These are phyloP conservation scores for Chelonia mydas DNA, from an alignment of 2,797 vertebrate genomes.

Conservation along the genomic window DNA sequence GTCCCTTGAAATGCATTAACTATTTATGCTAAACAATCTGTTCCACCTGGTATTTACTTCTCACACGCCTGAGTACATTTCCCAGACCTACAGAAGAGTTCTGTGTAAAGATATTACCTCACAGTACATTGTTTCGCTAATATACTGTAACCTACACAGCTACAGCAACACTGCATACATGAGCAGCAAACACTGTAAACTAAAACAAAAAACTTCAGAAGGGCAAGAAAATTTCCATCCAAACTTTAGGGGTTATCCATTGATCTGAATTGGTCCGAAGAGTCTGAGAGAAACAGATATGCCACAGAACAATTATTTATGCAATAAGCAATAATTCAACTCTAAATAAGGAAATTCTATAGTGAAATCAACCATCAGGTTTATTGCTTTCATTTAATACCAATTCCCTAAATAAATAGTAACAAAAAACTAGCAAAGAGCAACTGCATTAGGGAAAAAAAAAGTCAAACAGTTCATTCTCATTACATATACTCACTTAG, in stretches of 20 bases:
- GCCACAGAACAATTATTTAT: background rate
- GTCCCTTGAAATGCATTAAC: background rate
- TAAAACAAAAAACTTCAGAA: background rate
- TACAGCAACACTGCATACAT: background rate
- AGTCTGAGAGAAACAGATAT: background rate
- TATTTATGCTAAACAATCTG: background rate
- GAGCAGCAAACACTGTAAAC: background rate
- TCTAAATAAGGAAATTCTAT: background rate
- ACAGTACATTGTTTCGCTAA: background rate
- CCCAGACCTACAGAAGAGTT: background rate
- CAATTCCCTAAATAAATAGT: background rate
- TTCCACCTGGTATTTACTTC: background rate
- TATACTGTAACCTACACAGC: background rate
- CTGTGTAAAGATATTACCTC: background rate
- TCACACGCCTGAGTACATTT: background rate
- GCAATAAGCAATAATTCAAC: background rate
- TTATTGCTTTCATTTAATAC: background rate
- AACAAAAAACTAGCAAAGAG: background rate
- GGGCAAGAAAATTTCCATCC: background rate
- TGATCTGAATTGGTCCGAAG: background rate
- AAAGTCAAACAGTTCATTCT: background rate
- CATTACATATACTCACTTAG: conserved; percentile 85
- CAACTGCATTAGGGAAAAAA: background rate
- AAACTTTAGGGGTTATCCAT: background rate
- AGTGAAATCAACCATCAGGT: background rate